Evolutionary conservation across 2,113 vertebrate species (phyloP), one percentile per base, ranked within the genome.

Genomic region (Rhodinocichla rosea): DNA sequence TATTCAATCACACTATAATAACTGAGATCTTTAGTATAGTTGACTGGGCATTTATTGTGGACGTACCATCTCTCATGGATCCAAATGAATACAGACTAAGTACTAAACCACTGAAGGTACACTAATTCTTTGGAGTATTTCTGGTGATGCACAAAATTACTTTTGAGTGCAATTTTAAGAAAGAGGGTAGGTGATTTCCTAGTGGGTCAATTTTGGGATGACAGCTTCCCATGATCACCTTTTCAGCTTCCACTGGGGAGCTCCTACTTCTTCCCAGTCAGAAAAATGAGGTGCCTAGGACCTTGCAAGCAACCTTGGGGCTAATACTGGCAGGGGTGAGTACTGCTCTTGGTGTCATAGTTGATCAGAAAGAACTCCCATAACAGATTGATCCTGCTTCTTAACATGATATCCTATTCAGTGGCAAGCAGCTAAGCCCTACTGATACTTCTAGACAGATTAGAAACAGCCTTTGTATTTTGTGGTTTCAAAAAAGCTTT

Each of bases 311-410:
- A 77, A 23, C 15, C 24, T 49, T 39, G 15, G 28, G 6, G 19
- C 13, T 26, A 44, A 82, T 32, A 37, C 10, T 2, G 15, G 15
- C 2, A 32, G 3, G 11, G 1, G 2, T 3, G 2, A 19, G 13
- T 32, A 55, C 30, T 62, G 32, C 26, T 68, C 32, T 56, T 63
- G 6, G 6, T 53, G 35, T 62, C 39, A 37, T 24, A 23, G 47
- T 78, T 74, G 10, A 21, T 78, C 52, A 49, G 23, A 5, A 85
- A 87, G 11, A 70, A 30, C 4, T 10, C 44, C 37, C 40, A n/a
- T 4, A 76, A 64, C 9, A 33, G 60, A 30, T 81, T 83, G 28
- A 63, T 9, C 13, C 11, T 32, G 11, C 19, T 60, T 55, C 50
- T 89, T 35, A 53, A 32, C 4, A 11, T 5, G 6, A 52, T 44